Base-by-base conservation (phyloP, 2,888 invertebrate species). In the Dysmachus trigonus region DNA sequence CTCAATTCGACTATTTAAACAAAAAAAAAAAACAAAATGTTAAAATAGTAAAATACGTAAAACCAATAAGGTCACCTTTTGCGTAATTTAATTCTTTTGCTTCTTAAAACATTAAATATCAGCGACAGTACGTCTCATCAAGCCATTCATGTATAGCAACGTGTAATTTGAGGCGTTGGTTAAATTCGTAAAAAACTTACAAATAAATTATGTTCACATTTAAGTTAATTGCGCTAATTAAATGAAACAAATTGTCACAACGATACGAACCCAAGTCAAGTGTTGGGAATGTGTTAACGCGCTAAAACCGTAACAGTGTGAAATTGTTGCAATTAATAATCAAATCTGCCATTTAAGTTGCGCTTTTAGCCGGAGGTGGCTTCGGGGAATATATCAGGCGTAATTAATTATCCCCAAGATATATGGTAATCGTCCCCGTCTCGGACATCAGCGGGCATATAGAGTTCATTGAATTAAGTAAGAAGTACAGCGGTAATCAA, bases 211-310 rank as follows among this genome's bases (percentile, higher is more conserved):
- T 83, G 72, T 83, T 71, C 83, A 72, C 72, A 83, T 47, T 83
- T 31, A 83, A 83, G 35, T 83, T 72, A 83, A 83, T 72, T 71
- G 41, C 83, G 41, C 38, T 83, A 83, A 83, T 83, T 83, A 83
- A 83, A 83, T 83, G 83, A 83, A 83, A 83, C 83, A 83, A 83
- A 83, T 83, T 83, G 72, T 72, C 83, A 71, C 83, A 83, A 83
- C 81, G 33, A 82, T 35, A 72, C 27, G 72, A 33, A 27, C 62
- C 22, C 83, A 83, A 81, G 53, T 41, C 83, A 83, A 72, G 41
- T 83, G 83, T 38, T 83, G 72, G 22, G 72, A n/a, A 38, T 71
- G 83, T 71, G 72, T 83, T 38, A 72, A 38, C 83, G 72, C 27
- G 83, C 41, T 83, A 83, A 83, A 83, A 83, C 41, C 72, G 72